Evolutionary conservation across 2,888 invertebrate species (phyloP).

Genomic region (Nowickia ferox): DNA sequence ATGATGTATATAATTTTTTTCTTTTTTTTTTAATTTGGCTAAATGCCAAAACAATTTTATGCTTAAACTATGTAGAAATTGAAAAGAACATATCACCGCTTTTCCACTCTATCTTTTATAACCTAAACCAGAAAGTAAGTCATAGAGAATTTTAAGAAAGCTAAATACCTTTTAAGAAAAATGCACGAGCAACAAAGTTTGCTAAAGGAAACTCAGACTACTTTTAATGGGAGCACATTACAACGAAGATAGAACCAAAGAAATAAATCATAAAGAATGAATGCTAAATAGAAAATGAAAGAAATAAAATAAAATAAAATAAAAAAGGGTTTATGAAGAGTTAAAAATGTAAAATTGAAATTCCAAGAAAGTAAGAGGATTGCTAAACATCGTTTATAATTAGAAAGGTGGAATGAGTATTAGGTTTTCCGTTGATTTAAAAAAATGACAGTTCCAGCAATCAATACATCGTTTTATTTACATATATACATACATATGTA

Average conservation of each 20-base stretch:
- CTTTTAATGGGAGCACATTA: constrained; percentile 40
- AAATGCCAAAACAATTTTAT: constrained; percentile 67
- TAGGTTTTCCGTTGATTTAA: no score
- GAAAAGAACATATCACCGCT: constrained; percentile 46
- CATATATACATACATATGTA: no score
- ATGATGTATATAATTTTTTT: neutral
- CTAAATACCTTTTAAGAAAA: constrained; percentile 20
- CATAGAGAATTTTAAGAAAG: constrained; percentile 44
- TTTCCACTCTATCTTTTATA: neutral
- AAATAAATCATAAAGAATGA: constrained; percentile 10
- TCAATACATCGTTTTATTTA: no score
- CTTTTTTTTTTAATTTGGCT: constrained; percentile 55
- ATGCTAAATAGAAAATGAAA: neutral
- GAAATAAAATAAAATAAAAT: neutral
- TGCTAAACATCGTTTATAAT: neutral
- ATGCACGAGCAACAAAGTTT: constrained; percentile 1
- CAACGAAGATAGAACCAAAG: constrained; percentile 9
- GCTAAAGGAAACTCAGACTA: constrained; percentile 28
- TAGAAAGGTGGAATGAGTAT: neutral
- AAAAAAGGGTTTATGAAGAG: neutral
- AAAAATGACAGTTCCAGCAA: no score
- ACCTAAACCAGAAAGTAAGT: constrained; percentile 54
- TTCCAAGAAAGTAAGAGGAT: neutral
- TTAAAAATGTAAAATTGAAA: neutral
- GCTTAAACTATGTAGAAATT: constrained; percentile 64